Evolutionary conservation across 1,140 invertebrate genomes (phyloP), one percentile per base, ranked within the genome.

Genomic region (Musca vetustissima): DNA sequence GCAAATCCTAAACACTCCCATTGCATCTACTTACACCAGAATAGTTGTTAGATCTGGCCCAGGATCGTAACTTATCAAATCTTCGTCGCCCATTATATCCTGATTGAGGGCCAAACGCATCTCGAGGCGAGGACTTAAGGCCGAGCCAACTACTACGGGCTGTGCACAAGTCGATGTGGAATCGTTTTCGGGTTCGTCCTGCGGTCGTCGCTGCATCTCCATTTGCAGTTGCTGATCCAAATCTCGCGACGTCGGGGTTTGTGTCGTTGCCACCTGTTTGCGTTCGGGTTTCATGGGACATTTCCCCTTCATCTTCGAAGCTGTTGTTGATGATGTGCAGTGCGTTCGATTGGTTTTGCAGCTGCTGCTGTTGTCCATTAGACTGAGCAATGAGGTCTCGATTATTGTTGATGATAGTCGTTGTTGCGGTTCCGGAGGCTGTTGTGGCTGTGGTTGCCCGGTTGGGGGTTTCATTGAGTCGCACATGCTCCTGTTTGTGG

Each of bases 121-220:
- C 83, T 88, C 87, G 76, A 87, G 85, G 67, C 85, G 85, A 73
- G 87, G 87, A 77, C 84, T 87, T 83, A 88, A 74, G 49, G 78
- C 78, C 74, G 80, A 81, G 53, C 76, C 83, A 81, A 50, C 72
- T 74, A 73, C 76, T 50, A 4, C 52, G 15, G 71, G 76, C 75
- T 24, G 85, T 81, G 80, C 87, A 77, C 80, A 84, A 82, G 74
- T 84, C 86, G 83, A 83, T 75, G 69, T 83, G 85, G 80, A 87
- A 76, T 81, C 85, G 79, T 83, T 84, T n/a, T 8, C 57, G 17
- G n/a, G 32, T 21, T 8, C 55, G 55, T 2, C 84, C 69, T 59
- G 15, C 65, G 69, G 36, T 17, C n/a, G n/a, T n/a, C 68, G 52
- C 1, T 8, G 25, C 7, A 21, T 28, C n/a, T 61, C 57, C 57